phyloP scores from a whole-genome alignment of 2,888 invertebrate genomes.

The Pammene fasciana region DNA sequence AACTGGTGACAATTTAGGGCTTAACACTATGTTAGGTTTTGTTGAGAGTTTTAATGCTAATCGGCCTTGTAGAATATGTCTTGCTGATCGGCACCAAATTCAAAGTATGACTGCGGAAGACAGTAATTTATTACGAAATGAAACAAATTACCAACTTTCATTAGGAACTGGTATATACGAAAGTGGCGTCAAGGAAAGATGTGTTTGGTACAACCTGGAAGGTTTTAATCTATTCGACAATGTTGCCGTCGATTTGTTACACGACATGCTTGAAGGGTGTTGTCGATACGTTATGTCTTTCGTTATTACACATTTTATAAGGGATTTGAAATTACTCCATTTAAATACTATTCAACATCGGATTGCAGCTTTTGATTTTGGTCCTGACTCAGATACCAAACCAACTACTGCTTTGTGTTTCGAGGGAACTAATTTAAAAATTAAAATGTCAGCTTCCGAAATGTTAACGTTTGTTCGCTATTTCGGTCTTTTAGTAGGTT shows the following conservation, averaged over 20 bases:
- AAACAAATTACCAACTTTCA: slow-evolving; percentile 24
- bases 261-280: slow-evolving; percentile 48
- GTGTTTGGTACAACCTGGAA: slow-evolving; percentile 44
- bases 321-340: too few species aligned
- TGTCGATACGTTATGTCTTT: slow-evolving; percentile 40
- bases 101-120: too few species aligned
- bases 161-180: slow-evolving; percentile 9
- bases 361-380: too few species aligned
- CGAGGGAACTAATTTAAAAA: too few species aligned
- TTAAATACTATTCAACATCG: too few species aligned
- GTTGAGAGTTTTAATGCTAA: slow-evolving; percentile 42
- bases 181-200: slow-evolving; percentile 46
- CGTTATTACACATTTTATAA: too few species aligned
- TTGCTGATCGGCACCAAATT: background rate
- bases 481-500: too few species aligned
- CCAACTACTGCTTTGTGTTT: too few species aligned
- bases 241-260: slow-evolving; percentile 48
- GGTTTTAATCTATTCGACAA: slow-evolving; percentile 45
- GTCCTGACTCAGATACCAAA: too few species aligned
- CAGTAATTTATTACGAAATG: background rate
- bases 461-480: too few species aligned
- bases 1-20: slow-evolving; percentile 44
- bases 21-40: slow-evolving; percentile 44
- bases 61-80: slow-evolving; percentile 33
- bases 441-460: too few species aligned